A percentile compares a stretch with the other conserved stretches of the same genome.
phyloP scores from a whole-genome alignment of 1,140 invertebrate species.

The Notospermus geniculatus region DNA sequence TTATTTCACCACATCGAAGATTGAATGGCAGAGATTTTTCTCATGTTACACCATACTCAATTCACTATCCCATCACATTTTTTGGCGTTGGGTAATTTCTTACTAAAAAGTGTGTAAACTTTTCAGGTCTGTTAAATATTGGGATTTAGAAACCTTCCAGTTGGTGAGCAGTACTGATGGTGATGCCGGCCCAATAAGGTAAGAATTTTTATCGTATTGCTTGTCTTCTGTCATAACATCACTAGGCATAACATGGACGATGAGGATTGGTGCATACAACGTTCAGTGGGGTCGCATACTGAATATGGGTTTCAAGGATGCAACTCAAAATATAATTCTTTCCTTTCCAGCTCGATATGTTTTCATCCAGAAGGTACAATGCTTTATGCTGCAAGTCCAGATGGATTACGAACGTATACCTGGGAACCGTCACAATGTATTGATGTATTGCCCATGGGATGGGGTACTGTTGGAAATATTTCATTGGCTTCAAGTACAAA shows the following conservation, averaged over 20 bases:
- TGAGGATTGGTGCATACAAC: too few species aligned
- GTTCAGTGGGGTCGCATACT: slow-evolving; percentile 4
- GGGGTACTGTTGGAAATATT: slow-evolving; percentile 89
- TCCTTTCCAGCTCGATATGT: slow-evolving; percentile 55
- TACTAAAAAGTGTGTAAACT: too few species aligned
- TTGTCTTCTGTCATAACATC: too few species aligned
- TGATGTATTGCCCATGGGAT: slow-evolving; percentile 79
- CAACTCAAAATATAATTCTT: too few species aligned
- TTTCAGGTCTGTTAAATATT: slow-evolving; percentile 66
- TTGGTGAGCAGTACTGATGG: slow-evolving; percentile 77
- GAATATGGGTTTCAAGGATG: slow-evolving; percentile 5
- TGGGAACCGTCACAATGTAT: slow-evolving; percentile 89
- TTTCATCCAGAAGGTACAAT: slow-evolving; percentile 88
- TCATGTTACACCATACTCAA: too few species aligned
- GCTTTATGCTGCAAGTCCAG: slow-evolving; percentile 80
- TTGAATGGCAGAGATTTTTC: too few species aligned
- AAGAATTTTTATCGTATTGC: too few species aligned
- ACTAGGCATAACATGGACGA: too few species aligned
- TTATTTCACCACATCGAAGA: too few species aligned
- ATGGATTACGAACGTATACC: slow-evolving; percentile 84
- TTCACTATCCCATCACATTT: too few species aligned
- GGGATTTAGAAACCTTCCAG: slow-evolving; percentile 89
- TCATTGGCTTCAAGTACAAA: slow-evolving; percentile 56
- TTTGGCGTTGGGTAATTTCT: too few species aligned
- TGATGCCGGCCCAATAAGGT: slow-evolving; percentile 65